Percentiles rank a stretch among this genome's conserved stretches.
Conservation (phyloP, 2,113 vertebrate species). For the Cinclus cinclus region DNA sequence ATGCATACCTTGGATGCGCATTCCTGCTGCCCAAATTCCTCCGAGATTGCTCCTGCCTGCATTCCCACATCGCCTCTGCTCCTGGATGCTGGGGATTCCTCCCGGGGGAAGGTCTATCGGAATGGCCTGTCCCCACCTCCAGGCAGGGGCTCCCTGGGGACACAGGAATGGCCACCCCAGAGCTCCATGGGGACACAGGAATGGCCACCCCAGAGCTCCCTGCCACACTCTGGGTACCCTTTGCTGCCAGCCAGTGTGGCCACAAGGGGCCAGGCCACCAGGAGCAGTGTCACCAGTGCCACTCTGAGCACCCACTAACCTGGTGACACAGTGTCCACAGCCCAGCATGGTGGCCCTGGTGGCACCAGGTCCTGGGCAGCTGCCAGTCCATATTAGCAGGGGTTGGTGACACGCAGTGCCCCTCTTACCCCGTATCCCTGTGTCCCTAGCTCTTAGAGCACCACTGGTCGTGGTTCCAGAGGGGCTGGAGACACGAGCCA, state of each 20-base stretch:
- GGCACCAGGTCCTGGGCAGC: not conserved
- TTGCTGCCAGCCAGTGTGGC: not conserved
- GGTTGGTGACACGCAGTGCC: not conserved
- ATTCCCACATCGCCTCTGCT: not conserved
- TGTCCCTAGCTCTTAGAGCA: not conserved
- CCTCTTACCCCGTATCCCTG: not conserved
- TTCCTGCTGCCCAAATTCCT: slow-evolving; percentile 41
- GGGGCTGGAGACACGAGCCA: not conserved
- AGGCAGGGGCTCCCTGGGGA: not conserved
- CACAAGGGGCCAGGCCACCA: not conserved
- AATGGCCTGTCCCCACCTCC: not conserved
- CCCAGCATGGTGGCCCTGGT: not conserved
- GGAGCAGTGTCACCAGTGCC: not conserved
- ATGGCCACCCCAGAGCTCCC: accelerated
- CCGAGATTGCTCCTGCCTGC: not conserved
- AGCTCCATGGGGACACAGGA: not conserved
- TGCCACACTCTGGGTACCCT: accelerated
- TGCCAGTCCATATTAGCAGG: accelerated
- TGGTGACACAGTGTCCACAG: not conserved
- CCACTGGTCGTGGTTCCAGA: not conserved
- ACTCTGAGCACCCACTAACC: not conserved
- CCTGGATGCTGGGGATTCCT: not conserved
- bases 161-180: not conserved
- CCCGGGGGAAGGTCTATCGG: not conserved
- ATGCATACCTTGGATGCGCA: slow-evolving; percentile 47